Evolutionary conservation across 2,888 invertebrate genomes (phyloP), one percentile per base, ranked within the genome.

Genomic region (Temnothorax rugatulus): DNA sequence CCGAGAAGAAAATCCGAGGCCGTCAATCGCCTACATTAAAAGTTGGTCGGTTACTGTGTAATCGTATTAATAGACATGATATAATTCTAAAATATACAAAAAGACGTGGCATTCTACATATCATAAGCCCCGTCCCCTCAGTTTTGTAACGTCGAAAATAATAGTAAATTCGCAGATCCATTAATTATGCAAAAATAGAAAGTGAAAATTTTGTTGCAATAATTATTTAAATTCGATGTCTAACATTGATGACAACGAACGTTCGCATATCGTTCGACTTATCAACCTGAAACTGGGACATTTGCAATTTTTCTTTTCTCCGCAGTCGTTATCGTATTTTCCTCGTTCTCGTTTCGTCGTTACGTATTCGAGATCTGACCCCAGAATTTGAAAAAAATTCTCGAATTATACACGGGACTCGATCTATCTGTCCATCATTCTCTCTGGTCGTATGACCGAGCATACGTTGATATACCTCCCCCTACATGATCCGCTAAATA

Each of bases 401-500:
- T 41, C 9, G 15, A 21, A n/a, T 44, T 11, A 15, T 44, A 15
- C 21, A 8, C 41, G 8, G 4, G 18, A n/a, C 15, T 57, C 15
- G 13, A 38, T 68, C 41, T 29, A 15, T 29, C 44, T 47, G 13
- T 21, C n/a, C 18, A 13, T 77, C 9, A 25, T 13, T 25, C 25
- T 25, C 13, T 66, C 13, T 11, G 41, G 47, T 69, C 34, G 38
- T 25, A 47, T 47, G 41, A 59, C 21, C 47, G 47, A 71, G 47
- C 25, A 3, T 18, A 34, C 69, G 25, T 59, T 34, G 47, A 59
- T 69, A 59, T 69, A 59, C 18, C 38, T 81, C 47, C 44, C 47
- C 59, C 71, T 61, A 69, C 79, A 13, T 47, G 79, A 69, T 25
- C 25, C 15, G 57, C 57, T 34, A 71, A 81, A 69, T 71, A 47